Base-by-base conservation (phyloP, 2,888 invertebrate species). In the Drosophila seclusa region DNA sequence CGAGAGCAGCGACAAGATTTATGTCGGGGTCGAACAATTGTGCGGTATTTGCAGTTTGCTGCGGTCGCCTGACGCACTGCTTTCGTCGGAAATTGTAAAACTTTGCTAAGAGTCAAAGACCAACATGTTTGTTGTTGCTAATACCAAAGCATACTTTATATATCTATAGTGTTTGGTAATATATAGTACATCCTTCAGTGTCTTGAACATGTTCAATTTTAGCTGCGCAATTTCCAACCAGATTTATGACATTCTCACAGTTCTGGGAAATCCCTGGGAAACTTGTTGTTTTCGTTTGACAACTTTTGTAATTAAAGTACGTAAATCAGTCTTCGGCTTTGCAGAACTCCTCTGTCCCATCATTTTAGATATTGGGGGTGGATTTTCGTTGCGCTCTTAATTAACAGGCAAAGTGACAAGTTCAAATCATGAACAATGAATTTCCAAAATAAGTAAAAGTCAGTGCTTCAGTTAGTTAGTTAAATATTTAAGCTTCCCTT, bases 351-450 rank as follows among this genome's bases (percentile, higher is more conserved):
- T 27, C 32, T 11, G 31, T 34, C 16, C 4, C 34, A n/a, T 31
- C 34, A n/a, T 21, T 18, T 58, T 13, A 6, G 13, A 6, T 40
- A 24, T 45, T 58, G 49, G 58, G 71, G 70, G 74, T 70, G 57
- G 62, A 18, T 52, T 55, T 70, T 38, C 7, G 21, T 38, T 54
- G 29, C 31, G 40, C 50, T 38, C 63, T 73, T 65, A 78, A 76
- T 78, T 64, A 78, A 78, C 68, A 65, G 54, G 18, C 74, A 68
- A 78, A 73, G 76, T 65, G 76, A 78, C 79, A 74, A 68, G 78
- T 62, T 65, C 53, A 55, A 50, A 64, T 63, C 57, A 73, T 68
- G 45, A 36, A 64, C 68, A 69, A 70, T 74, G 75, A 67, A 79
- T 65, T 80, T 76, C 40, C 16, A 16, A 72, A 76, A 76, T 65